A percentile compares a stretch with the other conserved stretches of the same genome.
phyloP scores from a whole-genome alignment of 2,113 vertebrate genomes.

The Scortum barcoo region DNA sequence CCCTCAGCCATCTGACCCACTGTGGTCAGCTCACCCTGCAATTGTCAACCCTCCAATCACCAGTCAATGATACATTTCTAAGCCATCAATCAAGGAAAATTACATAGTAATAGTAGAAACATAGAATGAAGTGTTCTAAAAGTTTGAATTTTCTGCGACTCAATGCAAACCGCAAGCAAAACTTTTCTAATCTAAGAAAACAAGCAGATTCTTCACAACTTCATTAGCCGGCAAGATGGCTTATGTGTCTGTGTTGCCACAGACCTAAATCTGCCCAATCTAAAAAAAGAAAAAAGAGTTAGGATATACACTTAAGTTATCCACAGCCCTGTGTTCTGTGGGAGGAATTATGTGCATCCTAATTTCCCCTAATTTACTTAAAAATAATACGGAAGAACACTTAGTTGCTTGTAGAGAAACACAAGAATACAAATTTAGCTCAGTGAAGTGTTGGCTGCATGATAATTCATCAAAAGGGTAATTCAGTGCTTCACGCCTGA shows the following conservation, averaged over 20 bases:
- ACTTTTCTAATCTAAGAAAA: constrained; percentile 27
- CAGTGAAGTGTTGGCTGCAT: constrained; percentile 1
- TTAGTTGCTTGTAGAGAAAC: neutral
- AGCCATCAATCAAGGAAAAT: constrained; percentile 63
- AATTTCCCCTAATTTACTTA: constrained; percentile 12
- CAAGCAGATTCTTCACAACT: neutral
- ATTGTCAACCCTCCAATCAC: constrained; percentile 60
- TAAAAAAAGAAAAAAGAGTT: neutral
- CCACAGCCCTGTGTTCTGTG: neutral
- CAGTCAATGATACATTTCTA: constrained; percentile 55
- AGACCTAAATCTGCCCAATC: neutral
- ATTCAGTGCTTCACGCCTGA: constrained; percentile 19
- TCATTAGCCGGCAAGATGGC: neutral
- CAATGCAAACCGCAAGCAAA: neutral
- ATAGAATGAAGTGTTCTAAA: constrained; percentile 22
- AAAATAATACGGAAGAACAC: constrained; percentile 23
- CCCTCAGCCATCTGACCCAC: constrained; percentile 12
- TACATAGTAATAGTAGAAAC: constrained; percentile 43
- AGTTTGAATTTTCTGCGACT: constrained; percentile 21
- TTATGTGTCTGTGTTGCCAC: neutral
- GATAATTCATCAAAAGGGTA: constrained; percentile 7
- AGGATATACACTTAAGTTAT: neutral
- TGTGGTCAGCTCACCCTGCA: constrained; percentile 45
- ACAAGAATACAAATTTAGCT: neutral
- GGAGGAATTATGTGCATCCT: constrained; percentile 22